A percentile compares a stretch with the other conserved stretches of the same genome.
Conservation (phyloP, 1,140 invertebrate species). For the Drosophila saltans region DNA sequence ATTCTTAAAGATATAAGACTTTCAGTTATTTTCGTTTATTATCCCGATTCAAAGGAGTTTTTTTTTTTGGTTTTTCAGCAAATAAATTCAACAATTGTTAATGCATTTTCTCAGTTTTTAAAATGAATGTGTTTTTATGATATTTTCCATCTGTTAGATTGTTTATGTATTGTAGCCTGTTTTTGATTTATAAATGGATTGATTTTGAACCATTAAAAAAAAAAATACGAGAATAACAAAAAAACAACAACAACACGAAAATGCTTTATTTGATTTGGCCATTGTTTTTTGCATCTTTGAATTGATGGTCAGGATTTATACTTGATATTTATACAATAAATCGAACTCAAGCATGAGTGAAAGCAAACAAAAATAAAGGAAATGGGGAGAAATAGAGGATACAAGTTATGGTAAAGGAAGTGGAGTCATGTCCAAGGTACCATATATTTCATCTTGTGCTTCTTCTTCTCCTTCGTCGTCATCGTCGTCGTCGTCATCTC, state of each 20-base stretch:
- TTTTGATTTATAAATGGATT: conserved; percentile 65
- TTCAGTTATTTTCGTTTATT: no score
- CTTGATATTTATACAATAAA: conserved; percentile 52
- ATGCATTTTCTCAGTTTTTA: no score
- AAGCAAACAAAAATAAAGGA: conserved; percentile 14
- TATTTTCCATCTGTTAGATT: background rate
- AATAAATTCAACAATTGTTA: no score
- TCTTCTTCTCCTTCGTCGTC: background rate
- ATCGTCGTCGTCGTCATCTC: conserved; percentile 8
- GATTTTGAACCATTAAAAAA: conserved; percentile 37
- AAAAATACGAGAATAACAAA: no score
- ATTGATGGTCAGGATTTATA: conserved; percentile 61
- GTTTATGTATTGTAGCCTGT: background rate
- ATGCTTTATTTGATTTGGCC: conserved; percentile 15
- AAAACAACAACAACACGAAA: background rate
- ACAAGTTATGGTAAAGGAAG: background rate
- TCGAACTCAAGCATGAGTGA: conserved; percentile 27
- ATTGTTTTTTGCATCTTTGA: conserved; percentile 48
- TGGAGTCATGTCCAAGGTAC: background rate
- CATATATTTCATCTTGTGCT: conserved; percentile 10
- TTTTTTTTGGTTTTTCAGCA: no score
- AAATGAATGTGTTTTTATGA: no score
- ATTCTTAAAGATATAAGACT: no score
- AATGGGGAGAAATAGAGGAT: background rate
- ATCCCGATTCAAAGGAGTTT: no score